Conservation (phyloP, 2,113 vertebrate genomes). For the Pteronura brasiliensis region DNA sequence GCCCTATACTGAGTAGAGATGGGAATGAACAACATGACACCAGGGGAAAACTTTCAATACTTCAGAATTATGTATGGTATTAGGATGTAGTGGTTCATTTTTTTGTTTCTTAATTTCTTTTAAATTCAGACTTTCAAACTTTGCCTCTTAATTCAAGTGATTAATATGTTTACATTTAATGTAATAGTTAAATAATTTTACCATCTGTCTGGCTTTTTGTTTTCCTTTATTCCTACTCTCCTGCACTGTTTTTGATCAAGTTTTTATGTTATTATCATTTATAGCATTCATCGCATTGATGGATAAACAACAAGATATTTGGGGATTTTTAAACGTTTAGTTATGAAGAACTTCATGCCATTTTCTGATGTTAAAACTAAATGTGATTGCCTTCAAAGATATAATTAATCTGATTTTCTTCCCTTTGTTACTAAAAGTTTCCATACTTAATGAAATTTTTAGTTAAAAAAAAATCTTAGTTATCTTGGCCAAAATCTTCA, state of each 20-base stretch:
- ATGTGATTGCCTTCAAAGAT: not conserved
- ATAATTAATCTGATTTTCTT: not conserved
- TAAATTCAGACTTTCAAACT: not conserved
- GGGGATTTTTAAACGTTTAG: not conserved
- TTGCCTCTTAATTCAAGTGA: not conserved
- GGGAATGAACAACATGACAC: not conserved
- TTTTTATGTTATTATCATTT: not conserved
- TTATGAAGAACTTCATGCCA: not conserved
- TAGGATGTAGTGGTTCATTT: not conserved
- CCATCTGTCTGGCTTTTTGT: not conserved
- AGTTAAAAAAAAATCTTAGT: not conserved
- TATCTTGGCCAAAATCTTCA: not conserved
- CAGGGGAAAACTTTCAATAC: not conserved
- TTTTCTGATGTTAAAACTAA: not conserved
- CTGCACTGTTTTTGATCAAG: not conserved
- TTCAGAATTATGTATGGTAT: not conserved
- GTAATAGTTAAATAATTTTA: not conserved
- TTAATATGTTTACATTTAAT: not conserved
- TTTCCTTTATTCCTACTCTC: not conserved
- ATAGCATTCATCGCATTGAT: not conserved
- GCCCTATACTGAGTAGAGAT: not conserved
- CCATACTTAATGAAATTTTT: not conserved
- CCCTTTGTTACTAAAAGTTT: not conserved
- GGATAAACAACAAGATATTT: not conserved
- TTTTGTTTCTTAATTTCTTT: not conserved